Percentiles rank a stretch among this genome's conserved stretches.
Evolutionary conservation across 1,140 invertebrate species (phyloP).

Genomic region (Zaprionus lachaisei): DNA sequence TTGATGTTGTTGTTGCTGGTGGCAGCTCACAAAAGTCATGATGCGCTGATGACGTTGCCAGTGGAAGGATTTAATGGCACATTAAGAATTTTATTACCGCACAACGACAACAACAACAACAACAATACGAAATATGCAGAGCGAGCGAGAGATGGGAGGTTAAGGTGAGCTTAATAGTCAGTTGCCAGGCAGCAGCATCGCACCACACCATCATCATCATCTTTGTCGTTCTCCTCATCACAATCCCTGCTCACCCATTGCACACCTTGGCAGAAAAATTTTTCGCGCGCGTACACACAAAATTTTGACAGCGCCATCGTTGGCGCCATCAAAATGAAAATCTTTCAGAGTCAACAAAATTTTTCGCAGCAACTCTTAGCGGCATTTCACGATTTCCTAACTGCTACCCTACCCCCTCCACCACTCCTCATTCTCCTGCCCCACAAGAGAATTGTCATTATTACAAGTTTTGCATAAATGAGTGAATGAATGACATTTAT

Average conservation of each 20-base stretch:
- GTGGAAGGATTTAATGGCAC: conserved; percentile 82
- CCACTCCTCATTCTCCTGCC: background rate
- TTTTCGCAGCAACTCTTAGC: conserved; percentile 45
- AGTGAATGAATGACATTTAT: conserved; percentile 80
- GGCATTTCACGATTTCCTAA: conserved; percentile 53
- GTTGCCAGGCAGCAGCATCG: conserved; percentile 30
- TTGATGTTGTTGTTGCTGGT: conserved; percentile 13
- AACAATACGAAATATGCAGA: conserved; percentile 22
- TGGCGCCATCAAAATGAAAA: conserved; percentile 60
- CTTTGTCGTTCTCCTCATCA: background rate
- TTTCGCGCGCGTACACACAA: conserved; percentile 73
- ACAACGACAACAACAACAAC: conserved; percentile 54
- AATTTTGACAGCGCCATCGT: conserved; percentile 71
- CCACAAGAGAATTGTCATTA: conserved; percentile 66
- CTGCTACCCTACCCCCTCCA: conserved; percentile 1
- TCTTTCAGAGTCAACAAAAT: conserved; percentile 77
- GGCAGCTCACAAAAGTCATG: conserved; percentile 77
- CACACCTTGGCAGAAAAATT: conserved; percentile 74
- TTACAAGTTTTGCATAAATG: conserved; percentile 82
- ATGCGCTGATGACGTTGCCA: conserved; percentile 80
- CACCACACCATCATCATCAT: conserved; percentile 8
- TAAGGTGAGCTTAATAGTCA: conserved; percentile 54
- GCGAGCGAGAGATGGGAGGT: background rate
- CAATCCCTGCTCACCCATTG: conserved; percentile 23
- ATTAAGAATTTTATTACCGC: conserved; percentile 83